Evolutionary conservation across 1,140 invertebrate species (phyloP).

Genomic region (Brachionus angularis): DNA sequence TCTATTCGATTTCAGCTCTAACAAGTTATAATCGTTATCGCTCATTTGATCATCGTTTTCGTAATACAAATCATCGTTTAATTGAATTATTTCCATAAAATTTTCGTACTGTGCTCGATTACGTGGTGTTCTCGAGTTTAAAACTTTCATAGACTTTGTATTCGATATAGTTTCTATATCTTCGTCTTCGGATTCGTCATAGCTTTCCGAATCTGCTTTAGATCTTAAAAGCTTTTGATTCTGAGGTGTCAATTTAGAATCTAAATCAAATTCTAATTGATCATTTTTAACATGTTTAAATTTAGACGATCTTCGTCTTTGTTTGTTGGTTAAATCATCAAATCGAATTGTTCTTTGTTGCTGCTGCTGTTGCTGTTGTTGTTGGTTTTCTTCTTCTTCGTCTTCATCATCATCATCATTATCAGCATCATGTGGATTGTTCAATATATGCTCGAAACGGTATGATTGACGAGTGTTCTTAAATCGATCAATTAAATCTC

Average conservation of each 20-base stretch:
- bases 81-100: slow-evolving; percentile 31
- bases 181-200: not conserved
- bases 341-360: slow-evolving; percentile 31
- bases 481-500: slow-evolving; percentile 4
- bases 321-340: too few relatives aligned
- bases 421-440: not conserved
- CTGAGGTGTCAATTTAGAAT: slow-evolving; percentile 4
- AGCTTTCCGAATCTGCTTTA: not conserved
- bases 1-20: too few relatives aligned
- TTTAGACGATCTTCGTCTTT: not conserved
- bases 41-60: slow-evolving; percentile 23
- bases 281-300: too few relatives aligned
- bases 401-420: slow-evolving; percentile 12
- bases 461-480: not conserved
- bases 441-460: too few relatives aligned
- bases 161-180: not conserved
- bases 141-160: too few relatives aligned
- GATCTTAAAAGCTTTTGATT: too few relatives aligned
- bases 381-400: not conserved
- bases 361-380: slow-evolving; percentile 5
- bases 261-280: too few relatives aligned
- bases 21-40: too few relatives aligned
- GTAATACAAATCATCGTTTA: slow-evolving; percentile 2
- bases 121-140: too few relatives aligned
- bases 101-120: too few relatives aligned